Conservation (phyloP, 2,113 vertebrate species). For the Aramus guarauna region DNA sequence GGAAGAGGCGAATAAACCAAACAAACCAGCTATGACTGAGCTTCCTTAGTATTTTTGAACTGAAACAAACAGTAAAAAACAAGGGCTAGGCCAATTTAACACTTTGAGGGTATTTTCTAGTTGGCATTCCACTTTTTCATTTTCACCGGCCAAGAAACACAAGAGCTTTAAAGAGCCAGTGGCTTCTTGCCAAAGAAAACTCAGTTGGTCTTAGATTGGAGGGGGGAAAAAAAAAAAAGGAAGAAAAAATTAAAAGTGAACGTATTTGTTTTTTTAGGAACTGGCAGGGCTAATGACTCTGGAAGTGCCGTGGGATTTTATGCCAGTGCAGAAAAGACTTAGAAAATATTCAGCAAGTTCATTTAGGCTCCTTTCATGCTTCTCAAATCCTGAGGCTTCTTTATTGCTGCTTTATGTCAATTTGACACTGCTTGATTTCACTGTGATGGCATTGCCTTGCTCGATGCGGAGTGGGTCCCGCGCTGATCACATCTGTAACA, state of each 20-base stretch:
- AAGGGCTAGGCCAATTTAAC: conserved; percentile 1
- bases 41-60: conserved; percentile 40
- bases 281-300: conserved; percentile 43
- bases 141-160: conserved; percentile 9
- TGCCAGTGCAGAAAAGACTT: conserved; percentile 3
- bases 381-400: conserved; percentile 18
- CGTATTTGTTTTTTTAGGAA: conserved; percentile 16
- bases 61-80: conserved; percentile 28
- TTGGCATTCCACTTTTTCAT: background rate
- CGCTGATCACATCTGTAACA: background rate
- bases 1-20: conserved; percentile 68
- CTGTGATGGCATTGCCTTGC: background rate
- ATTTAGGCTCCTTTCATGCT: conserved; percentile 39
- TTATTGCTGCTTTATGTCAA: conserved; percentile 40
- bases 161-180: conserved; percentile 8
- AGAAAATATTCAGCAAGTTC: conserved; percentile 48
- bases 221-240: background rate
- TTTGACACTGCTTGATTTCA: conserved; percentile 23
- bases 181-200: conserved; percentile 52
- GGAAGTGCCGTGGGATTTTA: conserved; percentile 23
- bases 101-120: conserved; percentile 14
- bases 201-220: background rate
- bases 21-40: conserved; percentile 59
- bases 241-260: background rate
- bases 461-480: background rate